These are phyloP conservation scores for Esox masquinongy DNA, from an alignment of 2,797 vertebrate genomes.

Conservation along the genomic window DNA sequence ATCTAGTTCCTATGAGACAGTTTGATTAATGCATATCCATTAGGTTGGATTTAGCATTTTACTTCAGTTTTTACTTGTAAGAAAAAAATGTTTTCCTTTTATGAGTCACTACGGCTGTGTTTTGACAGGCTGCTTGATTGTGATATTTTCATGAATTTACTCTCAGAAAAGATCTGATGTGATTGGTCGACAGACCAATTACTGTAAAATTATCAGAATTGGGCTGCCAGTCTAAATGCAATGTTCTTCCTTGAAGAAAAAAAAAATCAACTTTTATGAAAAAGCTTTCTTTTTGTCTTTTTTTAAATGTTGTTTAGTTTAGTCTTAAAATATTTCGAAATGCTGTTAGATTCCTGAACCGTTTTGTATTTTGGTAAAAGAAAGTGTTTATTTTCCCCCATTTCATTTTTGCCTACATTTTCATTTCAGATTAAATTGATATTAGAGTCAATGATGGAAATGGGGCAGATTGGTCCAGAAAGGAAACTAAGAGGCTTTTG, in stretches of 20 bases:
- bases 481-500: slow-evolving; percentile 26
- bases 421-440: slow-evolving; percentile 20
- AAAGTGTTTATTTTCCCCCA: slow-evolving; percentile 3
- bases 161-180: too few species aligned
- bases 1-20: neutral
- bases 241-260: slow-evolving; percentile 41
- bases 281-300: slow-evolving; percentile 46
- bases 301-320: slow-evolving; percentile 39
- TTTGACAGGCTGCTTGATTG: too few species aligned
- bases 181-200: too few species aligned
- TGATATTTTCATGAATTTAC: too few species aligned
- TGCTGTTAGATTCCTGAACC: slow-evolving; percentile 37
- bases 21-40: neutral
- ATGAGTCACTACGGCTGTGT: slow-evolving; percentile 12
- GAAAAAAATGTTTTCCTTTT: slow-evolving; percentile 15
- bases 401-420: slow-evolving; percentile 23
- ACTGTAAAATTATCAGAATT: too few species aligned
- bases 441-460: slow-evolving; percentile 28
- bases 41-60: neutral
- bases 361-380: slow-evolving; percentile 14
- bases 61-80: slow-evolving; percentile 17
- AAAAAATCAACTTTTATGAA: slow-evolving; percentile 36
- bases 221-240: too few species aligned
- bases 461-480: slow-evolving; percentile 21
- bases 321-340: slow-evolving; percentile 39